Conservation (phyloP, 2,113 vertebrate genomes). For the Phyllostomus hastatus region DNA sequence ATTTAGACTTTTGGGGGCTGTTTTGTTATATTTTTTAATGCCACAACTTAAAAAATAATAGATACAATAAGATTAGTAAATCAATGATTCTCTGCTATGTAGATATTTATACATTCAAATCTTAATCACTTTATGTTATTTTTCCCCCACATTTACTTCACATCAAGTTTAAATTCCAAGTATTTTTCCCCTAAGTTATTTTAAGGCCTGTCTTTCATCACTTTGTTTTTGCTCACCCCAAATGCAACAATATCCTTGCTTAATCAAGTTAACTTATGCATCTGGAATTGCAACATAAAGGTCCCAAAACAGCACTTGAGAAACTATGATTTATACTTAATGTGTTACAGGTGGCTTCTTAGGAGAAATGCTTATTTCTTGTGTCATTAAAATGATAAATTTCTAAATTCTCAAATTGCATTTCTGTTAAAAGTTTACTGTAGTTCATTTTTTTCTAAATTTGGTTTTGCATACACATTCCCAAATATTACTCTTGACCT, state of each 20-base stretch:
- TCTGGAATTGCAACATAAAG: constrained; percentile 71
- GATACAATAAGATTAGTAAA: not conserved
- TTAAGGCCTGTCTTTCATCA: constrained; percentile 68
- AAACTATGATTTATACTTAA: constrained; percentile 69
- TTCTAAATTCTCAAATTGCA: constrained; percentile 64
- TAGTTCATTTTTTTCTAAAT: constrained; percentile 66
- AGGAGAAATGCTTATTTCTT: constrained; percentile 65
- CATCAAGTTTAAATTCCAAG: constrained; percentile 54
- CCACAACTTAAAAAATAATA: constrained; percentile 43
- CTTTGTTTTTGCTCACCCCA: constrained; percentile 54
- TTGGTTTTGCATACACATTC: constrained; percentile 62
- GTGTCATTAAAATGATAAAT: constrained; percentile 64
- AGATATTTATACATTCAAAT: constrained; percentile 7
- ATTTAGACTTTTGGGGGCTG: not conserved
- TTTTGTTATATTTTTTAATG: not conserved
- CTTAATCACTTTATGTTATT: constrained; percentile 34
- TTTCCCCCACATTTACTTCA: not conserved
- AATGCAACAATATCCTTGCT: constrained; percentile 69
- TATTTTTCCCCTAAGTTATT: constrained; percentile 52
- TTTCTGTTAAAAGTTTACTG: constrained; percentile 69
- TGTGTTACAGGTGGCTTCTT: constrained; percentile 67
- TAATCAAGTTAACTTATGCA: constrained; percentile 53
- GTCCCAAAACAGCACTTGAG: constrained; percentile 56
- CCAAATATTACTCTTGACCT: constrained; percentile 55
- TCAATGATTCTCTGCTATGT: not conserved